Evolutionary conservation across 2,113 vertebrate species (phyloP), one percentile per base, ranked within the genome.

Genomic region (Atrichornis clamosus): DNA sequence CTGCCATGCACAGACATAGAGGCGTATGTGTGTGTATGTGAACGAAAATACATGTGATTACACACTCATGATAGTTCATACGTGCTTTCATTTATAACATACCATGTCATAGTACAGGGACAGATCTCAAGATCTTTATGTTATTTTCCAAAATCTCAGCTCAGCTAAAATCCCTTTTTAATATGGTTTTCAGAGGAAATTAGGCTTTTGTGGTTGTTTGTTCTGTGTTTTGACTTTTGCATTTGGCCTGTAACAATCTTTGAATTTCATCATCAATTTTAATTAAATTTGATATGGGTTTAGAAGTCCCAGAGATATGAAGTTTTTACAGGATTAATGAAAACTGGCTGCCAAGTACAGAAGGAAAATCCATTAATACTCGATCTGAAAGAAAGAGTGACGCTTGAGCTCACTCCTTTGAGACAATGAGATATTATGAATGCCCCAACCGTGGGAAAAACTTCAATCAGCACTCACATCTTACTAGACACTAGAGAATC

Each of bases 381-480:
- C 7, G 6, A 63, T 95, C 73, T 93, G 89, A 92, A 95, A 92
- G 85, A 83, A 93, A 77, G 85, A 86, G 55, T 35, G 68, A 86
- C 41, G 64, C 80, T 87, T 86, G 79, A 93, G 90, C 90, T 95
- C 56, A 41, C 64, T 87, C 22, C 83, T 92, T 84, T 77, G 64
- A 95, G 86, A 95, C 95, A 95, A 95, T 84, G 68, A 92, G 89
- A 67, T 90, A 93, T 89, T 95, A 96, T 92, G 91, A 97, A 97
- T 95, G 91, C 96, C 96, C 93, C 89, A 87, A 96, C 93, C 94
- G 91, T 97, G 96, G 95, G 96, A 97, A 97, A 96, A 95, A 93
- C 68, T 96, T 97, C 93, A 96, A 92, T 97, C 94, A 87, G 80
- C 2, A 28, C 94, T 96, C 86, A 84, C 93, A 96, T 97, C 95